Base-by-base conservation (phyloP, 2,797 vertebrate genomes). In the Lithobates pipiens region DNA sequence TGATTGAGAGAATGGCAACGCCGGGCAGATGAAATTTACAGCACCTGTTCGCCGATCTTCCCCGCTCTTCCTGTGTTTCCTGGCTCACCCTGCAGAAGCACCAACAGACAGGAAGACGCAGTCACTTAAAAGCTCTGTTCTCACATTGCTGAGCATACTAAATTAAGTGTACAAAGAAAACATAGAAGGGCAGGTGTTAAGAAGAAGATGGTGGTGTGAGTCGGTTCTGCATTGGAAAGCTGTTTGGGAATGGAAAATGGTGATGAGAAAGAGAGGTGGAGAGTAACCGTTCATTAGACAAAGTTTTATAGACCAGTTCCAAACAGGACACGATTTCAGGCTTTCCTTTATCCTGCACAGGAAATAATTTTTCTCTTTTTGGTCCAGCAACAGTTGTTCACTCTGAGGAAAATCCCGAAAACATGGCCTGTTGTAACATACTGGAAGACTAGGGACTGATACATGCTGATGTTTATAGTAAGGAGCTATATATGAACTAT, bases 21-120 rank as follows among this genome's bases (percentile, higher is more conserved):
- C 10, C 10, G 15, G 32, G 10, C 34, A 34, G 32, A 72, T 10
- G 54, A 42, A 27, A 65, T 29, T 21, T 78, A 65, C 54, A 74
- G 34, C 21, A 99, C 98, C 98, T 95, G 97, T 84, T 99, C 97
- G 63, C 98, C 98, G 91, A 96, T 91, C 86, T 95, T 96, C 84
- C 98, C 98, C 2, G 96, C 94, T 82, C 95, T 95, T 82, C 97
- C 98, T 70, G 91, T 91, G 88, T 95, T 92, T 83, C 98, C 98
- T 70, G 93, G 95, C 91, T 99, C 97, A 8, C 98, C 98, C 98
- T 99, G 91, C 73, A 92, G 69, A 90, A 90, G 50, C 4, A 80
- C 10, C 29, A 71, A 71, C 39, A 71, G 67, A 80, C 27, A 80
- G 67, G 29, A 80, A 80, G 67, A 61, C 23, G 42, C 23, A n/a